Evolutionary conservation across 2,113 vertebrate genomes (phyloP).

Genomic region (Caranx ignobilis): DNA sequence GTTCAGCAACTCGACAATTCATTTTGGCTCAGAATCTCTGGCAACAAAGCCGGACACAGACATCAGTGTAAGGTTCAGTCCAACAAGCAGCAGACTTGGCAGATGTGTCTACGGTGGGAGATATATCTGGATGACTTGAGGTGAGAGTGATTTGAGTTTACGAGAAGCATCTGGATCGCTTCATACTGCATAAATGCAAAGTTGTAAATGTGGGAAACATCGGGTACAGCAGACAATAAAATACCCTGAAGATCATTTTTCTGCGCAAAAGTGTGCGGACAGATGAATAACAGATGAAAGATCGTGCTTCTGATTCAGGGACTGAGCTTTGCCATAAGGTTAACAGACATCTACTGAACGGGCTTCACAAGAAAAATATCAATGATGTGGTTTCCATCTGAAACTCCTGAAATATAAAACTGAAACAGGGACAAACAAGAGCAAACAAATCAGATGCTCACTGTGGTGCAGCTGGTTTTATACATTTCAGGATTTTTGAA

Average conservation of each 20-base stretch:
- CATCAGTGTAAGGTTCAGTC: slow-evolving; percentile 42
- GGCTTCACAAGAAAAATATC: neutral
- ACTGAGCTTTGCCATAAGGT: neutral
- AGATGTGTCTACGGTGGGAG: neutral
- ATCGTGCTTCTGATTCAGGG: neutral
- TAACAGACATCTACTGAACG: neutral
- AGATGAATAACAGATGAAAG: neutral
- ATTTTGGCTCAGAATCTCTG: slow-evolving; percentile 53
- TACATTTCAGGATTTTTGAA: too few species aligned
- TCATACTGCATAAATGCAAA: slow-evolving; percentile 44
- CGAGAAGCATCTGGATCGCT: slow-evolving; percentile 54
- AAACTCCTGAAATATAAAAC: neutral
- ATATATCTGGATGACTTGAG: slow-evolving; percentile 41
- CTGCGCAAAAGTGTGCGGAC: neutral
- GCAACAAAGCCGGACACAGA: slow-evolving; percentile 56
- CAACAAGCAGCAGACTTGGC: slow-evolving; percentile 47
- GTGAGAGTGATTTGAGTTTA: slow-evolving; percentile 31
- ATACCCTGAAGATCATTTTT: neutral
- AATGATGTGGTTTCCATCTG: neutral
- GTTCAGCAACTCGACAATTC: slow-evolving; percentile 56
- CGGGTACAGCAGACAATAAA: slow-evolving; percentile 14
- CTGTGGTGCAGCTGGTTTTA: too few species aligned
- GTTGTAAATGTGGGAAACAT: slow-evolving; percentile 42
- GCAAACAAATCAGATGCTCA: too few species aligned
- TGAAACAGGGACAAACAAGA: too few species aligned